Conservation (phyloP, 2,113 vertebrate genomes). For the Macrotus californicus region DNA sequence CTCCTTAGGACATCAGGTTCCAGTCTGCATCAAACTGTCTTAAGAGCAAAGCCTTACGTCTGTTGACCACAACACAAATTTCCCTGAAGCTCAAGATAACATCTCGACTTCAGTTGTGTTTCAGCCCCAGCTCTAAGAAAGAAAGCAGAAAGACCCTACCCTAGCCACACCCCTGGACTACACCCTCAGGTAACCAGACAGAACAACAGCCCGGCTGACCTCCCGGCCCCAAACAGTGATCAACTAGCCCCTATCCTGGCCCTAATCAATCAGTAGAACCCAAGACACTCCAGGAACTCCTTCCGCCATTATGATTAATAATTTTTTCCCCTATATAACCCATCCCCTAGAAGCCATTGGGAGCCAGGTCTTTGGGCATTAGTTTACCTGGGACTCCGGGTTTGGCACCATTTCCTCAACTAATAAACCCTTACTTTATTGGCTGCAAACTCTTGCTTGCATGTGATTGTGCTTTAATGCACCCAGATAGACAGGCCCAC, state of each 20-base stretch:
- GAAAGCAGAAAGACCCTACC: not conserved
- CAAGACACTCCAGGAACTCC: not conserved
- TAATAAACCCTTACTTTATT: not conserved
- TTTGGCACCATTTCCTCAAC: not conserved
- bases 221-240: not conserved
- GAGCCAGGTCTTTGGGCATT: not conserved
- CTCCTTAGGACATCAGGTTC: not conserved
- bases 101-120: not conserved
- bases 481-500: not conserved
- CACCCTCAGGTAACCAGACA: not conserved
- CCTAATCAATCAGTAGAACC: not conserved
- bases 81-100: not conserved
- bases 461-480: not conserved
- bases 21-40: not conserved
- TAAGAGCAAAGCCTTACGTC: not conserved
- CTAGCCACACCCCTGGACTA: not conserved
- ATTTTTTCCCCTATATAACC: not conserved
- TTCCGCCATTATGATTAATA: not conserved
- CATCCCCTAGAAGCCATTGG: not conserved
- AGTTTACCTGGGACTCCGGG: not conserved
- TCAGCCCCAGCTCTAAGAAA: not conserved
- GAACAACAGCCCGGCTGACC: not conserved
- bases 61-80: not conserved
- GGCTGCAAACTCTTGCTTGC: not conserved
- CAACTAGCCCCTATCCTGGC: not conserved